phyloP scores from a whole-genome alignment of 1,140 invertebrate species.

The Scaptomyza hsui region DNA sequence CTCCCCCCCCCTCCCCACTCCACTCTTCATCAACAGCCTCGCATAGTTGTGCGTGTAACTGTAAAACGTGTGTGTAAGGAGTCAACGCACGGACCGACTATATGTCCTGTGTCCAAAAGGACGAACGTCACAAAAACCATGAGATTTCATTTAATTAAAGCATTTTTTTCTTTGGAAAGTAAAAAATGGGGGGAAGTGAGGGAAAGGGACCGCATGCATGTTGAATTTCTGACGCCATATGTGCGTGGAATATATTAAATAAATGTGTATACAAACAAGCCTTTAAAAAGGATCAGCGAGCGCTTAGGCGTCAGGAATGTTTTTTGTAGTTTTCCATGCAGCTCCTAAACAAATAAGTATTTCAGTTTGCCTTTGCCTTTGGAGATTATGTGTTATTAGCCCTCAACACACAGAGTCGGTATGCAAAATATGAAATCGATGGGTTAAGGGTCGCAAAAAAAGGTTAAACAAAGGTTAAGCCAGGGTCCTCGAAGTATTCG shows the following conservation, averaged over 20 bases:
- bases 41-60: constrained; percentile 80
- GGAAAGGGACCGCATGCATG: constrained; percentile 36
- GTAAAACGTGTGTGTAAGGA: constrained; percentile 70
- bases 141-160: constrained; percentile 82
- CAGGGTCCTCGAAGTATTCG: constrained; percentile 19
- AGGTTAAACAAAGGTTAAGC: constrained; percentile 69
- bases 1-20: background rate
- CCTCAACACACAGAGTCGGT: constrained; percentile 7
- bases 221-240: constrained; percentile 74
- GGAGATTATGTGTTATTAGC: constrained; percentile 58
- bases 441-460: constrained; percentile 28
- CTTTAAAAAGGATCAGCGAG: constrained; percentile 55
- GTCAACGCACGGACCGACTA: constrained; percentile 55
- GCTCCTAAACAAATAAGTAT: constrained; percentile 71
- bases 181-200: background rate
- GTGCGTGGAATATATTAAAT: constrained; percentile 81
- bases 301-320: constrained; percentile 10
- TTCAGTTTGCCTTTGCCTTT: constrained; percentile 37
- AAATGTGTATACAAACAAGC: constrained; percentile 59
- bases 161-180: constrained; percentile 44
- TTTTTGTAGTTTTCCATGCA: constrained; percentile 16
- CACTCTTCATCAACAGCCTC: background rate
- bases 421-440: constrained; percentile 48
- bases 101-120: constrained; percentile 35
- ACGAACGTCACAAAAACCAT: constrained; percentile 66